These are phyloP conservation scores for Dinothrombium tinctorium DNA, from an alignment of 1,140 invertebrate species.

Conservation along the genomic window DNA sequence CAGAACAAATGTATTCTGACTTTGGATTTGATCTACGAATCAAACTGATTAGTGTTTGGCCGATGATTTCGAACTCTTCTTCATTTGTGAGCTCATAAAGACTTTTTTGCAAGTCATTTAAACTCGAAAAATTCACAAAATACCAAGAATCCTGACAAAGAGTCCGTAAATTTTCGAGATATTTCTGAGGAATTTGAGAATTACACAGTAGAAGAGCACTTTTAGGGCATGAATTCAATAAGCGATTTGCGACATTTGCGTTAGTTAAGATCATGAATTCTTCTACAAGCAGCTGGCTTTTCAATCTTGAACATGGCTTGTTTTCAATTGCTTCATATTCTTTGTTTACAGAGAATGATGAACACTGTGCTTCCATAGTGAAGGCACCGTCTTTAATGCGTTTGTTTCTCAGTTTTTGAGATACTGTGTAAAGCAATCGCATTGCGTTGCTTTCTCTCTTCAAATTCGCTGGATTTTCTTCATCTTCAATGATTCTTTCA, in stretches of 20 bases:
- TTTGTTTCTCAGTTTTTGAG: slow-evolving; percentile 34
- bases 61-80: no score
- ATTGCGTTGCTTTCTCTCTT: slow-evolving; percentile 43
- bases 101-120: slow-evolving; percentile 27
- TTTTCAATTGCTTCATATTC: no score
- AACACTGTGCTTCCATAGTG: slow-evolving; percentile 40
- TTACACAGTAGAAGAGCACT: slow-evolving; percentile 49
- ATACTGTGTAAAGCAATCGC: no score
- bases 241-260: slow-evolving; percentile 52
- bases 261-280: slow-evolving; percentile 88
- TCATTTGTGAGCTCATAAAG: no score
- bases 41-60: no score
- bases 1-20: not conserved
- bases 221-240: slow-evolving; percentile 40
- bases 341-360: slow-evolving; percentile 36
- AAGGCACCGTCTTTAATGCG: slow-evolving; percentile 51
- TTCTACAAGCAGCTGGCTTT: slow-evolving; percentile 44
- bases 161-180: slow-evolving; percentile 35
- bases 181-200: slow-evolving; percentile 47
- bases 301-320: slow-evolving; percentile 26
- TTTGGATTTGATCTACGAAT: no score
- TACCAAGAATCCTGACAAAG: slow-evolving; percentile 37
- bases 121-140: slow-evolving; percentile 36
- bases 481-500: slow-evolving; percentile 47
- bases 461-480: slow-evolving; percentile 31